Evolutionary conservation across 53 echinoderm and acorn worm genomes (phyloP).

Genomic region (Antedon mediterranea): DNA sequence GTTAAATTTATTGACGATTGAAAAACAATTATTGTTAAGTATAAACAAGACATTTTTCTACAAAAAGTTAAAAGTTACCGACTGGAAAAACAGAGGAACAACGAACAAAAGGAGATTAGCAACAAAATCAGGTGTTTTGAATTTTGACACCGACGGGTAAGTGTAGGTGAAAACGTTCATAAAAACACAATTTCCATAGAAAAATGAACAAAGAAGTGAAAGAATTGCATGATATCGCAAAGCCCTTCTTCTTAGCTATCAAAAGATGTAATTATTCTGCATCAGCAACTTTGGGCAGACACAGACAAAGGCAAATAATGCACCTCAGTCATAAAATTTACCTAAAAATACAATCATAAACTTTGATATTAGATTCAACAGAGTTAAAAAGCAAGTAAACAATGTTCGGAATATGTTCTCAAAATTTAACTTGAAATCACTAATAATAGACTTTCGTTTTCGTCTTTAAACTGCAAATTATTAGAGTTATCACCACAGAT

Average conservation of each 20-base stretch:
- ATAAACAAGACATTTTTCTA: neutral
- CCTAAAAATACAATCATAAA: no score
- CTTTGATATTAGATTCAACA: no score
- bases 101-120: neutral
- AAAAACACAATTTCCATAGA: neutral
- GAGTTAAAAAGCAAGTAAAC: no score
- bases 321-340: neutral
- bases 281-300: neutral
- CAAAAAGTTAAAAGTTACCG: neutral
- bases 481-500: no score
- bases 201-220: neutral
- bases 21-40: neutral
- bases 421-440: no score
- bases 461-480: no score
- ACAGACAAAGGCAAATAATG: neutral
- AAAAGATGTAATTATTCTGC: neutral
- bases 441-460: no score
- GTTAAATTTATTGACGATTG: neutral
- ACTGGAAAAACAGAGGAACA: neutral
- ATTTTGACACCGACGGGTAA: neutral
- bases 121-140: neutral
- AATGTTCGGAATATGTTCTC: no score
- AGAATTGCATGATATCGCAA: neutral
- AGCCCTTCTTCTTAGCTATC: neutral
- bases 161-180: neutral